phyloP scores from a whole-genome alignment of 2,888 invertebrate genomes.

The Aplocera efformata region DNA sequence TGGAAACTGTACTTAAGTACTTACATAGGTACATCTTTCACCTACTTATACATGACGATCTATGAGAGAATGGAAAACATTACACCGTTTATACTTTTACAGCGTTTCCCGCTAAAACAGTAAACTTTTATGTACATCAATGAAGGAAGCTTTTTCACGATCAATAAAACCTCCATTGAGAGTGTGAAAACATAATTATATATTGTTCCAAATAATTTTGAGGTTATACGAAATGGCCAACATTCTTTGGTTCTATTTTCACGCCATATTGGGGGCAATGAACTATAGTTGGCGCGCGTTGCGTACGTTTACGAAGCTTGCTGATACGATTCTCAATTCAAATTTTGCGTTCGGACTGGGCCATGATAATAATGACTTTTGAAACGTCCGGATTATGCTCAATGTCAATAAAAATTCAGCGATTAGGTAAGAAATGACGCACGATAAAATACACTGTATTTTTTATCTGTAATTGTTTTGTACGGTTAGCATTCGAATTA shows the following conservation, averaged over 20 bases:
- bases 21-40: too few species aligned
- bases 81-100: not conserved
- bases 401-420: not conserved
- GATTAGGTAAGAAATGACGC: too few species aligned
- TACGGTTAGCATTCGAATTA: too few species aligned
- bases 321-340: slow-evolving; percentile 40
- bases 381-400: not conserved
- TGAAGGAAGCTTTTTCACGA: slow-evolving; percentile 24
- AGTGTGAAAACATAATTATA: slow-evolving; percentile 34
- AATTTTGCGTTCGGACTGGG: slow-evolving; percentile 43
- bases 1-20: too few species aligned
- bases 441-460: too few species aligned
- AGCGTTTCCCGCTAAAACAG: slow-evolving; percentile 9
- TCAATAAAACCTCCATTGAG: slow-evolving; percentile 16
- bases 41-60: too few species aligned
- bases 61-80: too few species aligned
- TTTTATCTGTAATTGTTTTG: too few species aligned
- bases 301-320: slow-evolving; percentile 41
- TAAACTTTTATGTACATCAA: slow-evolving; percentile 1
- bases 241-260: slow-evolving; percentile 76
- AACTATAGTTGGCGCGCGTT: slow-evolving; percentile 56
- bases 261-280: slow-evolving; percentile 71
- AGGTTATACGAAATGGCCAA: slow-evolving; percentile 59
- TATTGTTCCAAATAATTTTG: slow-evolving; percentile 36
- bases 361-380: slow-evolving; percentile 23